Evolutionary conservation across 92 coral and sea anemone genomes (phyloP).

Genomic region (Phenganax marumi): DNA sequence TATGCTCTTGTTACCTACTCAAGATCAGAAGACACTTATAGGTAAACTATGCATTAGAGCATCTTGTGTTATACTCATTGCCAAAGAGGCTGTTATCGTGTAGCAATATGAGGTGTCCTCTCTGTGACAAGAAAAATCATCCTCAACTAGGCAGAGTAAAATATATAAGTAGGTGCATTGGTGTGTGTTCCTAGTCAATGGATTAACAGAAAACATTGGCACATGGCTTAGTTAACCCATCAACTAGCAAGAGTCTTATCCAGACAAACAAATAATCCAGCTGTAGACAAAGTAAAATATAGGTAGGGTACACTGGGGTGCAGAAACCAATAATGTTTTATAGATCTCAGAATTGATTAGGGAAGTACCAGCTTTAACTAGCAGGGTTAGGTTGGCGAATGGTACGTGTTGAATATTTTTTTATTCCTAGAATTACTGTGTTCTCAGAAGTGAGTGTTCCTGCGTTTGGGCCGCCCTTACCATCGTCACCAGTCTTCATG

Average conservation of each 20-base stretch:
- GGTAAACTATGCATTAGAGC: constrained; percentile 52
- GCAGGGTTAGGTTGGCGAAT: too few species aligned
- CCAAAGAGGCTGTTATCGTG: background rate
- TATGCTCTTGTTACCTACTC: constrained; percentile 85
- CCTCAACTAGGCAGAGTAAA: too few species aligned
- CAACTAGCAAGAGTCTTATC: too few species aligned
- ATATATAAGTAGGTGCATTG: too few species aligned
- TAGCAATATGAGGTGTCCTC: background rate
- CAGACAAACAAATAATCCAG: too few species aligned
- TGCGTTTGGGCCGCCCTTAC: constrained; percentile 95
- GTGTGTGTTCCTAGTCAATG: too few species aligned
- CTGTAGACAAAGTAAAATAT: too few species aligned
- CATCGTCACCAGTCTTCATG: constrained; percentile 84
- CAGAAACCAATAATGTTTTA: too few species aligned
- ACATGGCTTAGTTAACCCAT: too few species aligned
- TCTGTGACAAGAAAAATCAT: too few species aligned
- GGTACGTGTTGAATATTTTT: background rate
- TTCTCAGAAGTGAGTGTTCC: constrained; percentile 92
- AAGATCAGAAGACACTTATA: constrained; percentile 77
- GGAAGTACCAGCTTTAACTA: background rate
- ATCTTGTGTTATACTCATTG: background rate
- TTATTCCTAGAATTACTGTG: constrained; percentile 68
- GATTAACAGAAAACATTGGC: too few species aligned
- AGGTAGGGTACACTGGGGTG: too few species aligned
- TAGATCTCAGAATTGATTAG: background rate